Percentiles rank a stretch among this genome's conserved stretches.
Conservation (phyloP, 2,888 invertebrate genomes). For the Adela reaumurella region DNA sequence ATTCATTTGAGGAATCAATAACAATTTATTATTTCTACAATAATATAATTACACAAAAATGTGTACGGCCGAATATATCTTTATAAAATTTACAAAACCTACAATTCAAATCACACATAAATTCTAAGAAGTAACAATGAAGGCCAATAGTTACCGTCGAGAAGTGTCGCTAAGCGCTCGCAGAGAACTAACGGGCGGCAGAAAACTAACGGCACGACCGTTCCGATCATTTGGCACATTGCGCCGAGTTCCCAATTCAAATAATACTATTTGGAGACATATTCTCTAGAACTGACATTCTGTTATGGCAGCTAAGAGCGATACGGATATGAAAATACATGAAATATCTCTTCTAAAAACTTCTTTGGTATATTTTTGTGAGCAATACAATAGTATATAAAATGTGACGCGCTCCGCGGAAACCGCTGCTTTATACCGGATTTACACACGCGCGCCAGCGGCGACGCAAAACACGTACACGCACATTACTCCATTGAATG, state of each 20-base stretch:
- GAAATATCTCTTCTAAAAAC: slow-evolving; percentile 6
- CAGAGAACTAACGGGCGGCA: too few relatives aligned
- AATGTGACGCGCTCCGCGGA: too few relatives aligned
- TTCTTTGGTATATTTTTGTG: slow-evolving; percentile 53
- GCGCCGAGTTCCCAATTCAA: neutral
- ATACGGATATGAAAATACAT: neutral
- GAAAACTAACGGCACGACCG: too few relatives aligned
- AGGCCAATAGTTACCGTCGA: too few relatives aligned
- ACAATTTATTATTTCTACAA: neutral
- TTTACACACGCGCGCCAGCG: too few relatives aligned
- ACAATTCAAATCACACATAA: neutral
- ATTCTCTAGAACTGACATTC: neutral
- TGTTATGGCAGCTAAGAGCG: neutral
- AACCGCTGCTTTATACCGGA: too few relatives aligned
- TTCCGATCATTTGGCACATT: neutral
- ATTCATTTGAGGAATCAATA: too few relatives aligned
- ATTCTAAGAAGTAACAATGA: too few relatives aligned
- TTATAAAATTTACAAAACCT: neutral
- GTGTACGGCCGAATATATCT: neutral
- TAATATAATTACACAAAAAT: neutral
- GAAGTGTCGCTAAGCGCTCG: too few relatives aligned
- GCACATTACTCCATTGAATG: too few relatives aligned
- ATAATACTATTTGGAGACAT: neutral
- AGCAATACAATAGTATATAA: slow-evolving; percentile 22
- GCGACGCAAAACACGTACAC: too few relatives aligned